Evolutionary conservation across 2,113 vertebrate genomes (phyloP).

Genomic region (Pseudois nayaur): DNA sequence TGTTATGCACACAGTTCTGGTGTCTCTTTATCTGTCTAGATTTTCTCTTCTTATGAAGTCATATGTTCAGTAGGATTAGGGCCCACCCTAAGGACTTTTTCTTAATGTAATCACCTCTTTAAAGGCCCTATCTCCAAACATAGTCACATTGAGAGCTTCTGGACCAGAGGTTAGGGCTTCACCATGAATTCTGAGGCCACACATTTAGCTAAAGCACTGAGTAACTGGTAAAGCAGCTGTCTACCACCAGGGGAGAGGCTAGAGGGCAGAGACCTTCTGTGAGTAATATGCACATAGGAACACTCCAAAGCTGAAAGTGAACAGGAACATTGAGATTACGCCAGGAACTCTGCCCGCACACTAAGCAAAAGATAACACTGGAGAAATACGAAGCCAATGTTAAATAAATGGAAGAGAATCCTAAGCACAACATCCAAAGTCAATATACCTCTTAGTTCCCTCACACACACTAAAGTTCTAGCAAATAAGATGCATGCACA

Average conservation of each 20-base stretch:
- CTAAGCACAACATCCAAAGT: background rate
- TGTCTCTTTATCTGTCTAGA: background rate
- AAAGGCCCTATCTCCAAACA: background rate
- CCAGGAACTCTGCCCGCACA: background rate
- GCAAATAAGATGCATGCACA: background rate
- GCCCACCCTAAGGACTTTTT: background rate
- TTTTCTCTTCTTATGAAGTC: background rate
- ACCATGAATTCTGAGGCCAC: background rate
- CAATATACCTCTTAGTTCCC: background rate
- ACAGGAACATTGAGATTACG: background rate
- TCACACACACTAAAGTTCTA: background rate
- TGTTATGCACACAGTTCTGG: background rate
- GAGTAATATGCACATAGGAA: background rate
- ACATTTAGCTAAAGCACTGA: background rate
- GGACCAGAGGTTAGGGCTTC: background rate
- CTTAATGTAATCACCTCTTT: background rate
- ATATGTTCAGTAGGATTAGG: background rate
- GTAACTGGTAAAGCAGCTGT: background rate
- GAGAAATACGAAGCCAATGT: background rate
- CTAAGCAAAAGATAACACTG: background rate
- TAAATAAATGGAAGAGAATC: background rate
- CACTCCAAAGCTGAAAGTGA: background rate
- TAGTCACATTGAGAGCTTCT: background rate
- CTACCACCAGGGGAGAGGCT: fast-evolving
- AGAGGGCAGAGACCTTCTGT: background rate